Base-by-base conservation (phyloP, 2,888 invertebrate species). In the Caenorhabditis virilis region DNA sequence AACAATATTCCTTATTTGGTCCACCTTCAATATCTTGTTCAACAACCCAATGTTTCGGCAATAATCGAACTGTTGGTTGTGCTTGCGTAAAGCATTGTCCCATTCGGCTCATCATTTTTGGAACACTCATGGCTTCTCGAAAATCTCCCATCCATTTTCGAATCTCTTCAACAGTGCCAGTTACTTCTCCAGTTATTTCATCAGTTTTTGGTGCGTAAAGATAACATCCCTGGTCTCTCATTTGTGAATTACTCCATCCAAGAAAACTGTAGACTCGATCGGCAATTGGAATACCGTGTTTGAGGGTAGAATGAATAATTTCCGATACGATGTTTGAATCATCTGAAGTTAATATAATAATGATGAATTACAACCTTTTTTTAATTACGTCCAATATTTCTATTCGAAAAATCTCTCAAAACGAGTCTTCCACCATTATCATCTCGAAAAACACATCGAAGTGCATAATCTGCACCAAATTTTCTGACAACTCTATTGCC, bases 11-110 rank as follows among this genome's bases (percentile, higher is more conserved):
- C 1, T 43, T 39, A 1, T 25, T 39, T 3, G n/a, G 15, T 0
- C 75, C 74, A 4, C 74, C 75, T 9, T 59, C 66, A 18, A 72
- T 65, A 41, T 76, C 76, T 1, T 43, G 18, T 18, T 68, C 72
- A n/a, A 71, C 68, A 18, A 42, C 42, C 72, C 73, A 74, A 43
- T 72, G 65, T n/a, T 51, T 36, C 35, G 36, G 23, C 5, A 43
- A 20, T 15, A 76, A 55, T 5, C 33, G 36, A 13, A 72, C 65
- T 0, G 72, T 69, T 13, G 71, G 72, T 54, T 75, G 73, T 1
- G 78, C 76, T 45, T 83, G 83, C 1, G 84, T 84, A 60, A 84
- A 83, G 58, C 83, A 82, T 45, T 84, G 84, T n/a, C 84, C 84
- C 77, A 84, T 80, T 23, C 84, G 69, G 16, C 84, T 80, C 77